A percentile compares a stretch with the other conserved stretches of the same genome.
phyloP scores from a whole-genome alignment of 2,888 invertebrate species.

The Metallyticus violacea region DNA sequence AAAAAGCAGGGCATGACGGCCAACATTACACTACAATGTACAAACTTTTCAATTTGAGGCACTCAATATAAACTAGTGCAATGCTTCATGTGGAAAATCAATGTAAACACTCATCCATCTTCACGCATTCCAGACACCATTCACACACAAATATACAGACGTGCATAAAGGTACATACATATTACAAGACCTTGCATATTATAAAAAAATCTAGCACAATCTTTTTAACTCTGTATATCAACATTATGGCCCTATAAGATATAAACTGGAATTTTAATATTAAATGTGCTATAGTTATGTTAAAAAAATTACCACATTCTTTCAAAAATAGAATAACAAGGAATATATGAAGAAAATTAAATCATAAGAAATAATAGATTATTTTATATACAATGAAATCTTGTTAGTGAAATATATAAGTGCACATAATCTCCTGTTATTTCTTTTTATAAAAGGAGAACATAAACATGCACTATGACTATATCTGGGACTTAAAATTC shows the following conservation, averaged over 20 bases:
- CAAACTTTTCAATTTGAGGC: neutral
- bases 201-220: slow-evolving; percentile 8
- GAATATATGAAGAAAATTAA: neutral
- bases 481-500: neutral
- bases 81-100: neutral
- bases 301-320: neutral
- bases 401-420: neutral
- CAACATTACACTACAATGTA: neutral
- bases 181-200: neutral
- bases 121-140: neutral
- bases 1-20: neutral
- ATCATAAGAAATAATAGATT: neutral
- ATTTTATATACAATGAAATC: neutral
- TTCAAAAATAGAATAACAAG: neutral
- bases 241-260: slow-evolving; percentile 9
- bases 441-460: neutral
- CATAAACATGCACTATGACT: neutral
- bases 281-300: neutral
- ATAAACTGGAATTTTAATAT: slow-evolving; percentile 1
- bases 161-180: neutral
- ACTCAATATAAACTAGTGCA: neutral
- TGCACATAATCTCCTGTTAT: neutral
- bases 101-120: neutral
- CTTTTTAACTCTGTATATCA: neutral
- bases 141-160: neutral